Percentiles rank a stretch among this genome's conserved stretches.
phyloP scores from a whole-genome alignment of 2,797 vertebrate species.

The Pelobates cultripes region DNA sequence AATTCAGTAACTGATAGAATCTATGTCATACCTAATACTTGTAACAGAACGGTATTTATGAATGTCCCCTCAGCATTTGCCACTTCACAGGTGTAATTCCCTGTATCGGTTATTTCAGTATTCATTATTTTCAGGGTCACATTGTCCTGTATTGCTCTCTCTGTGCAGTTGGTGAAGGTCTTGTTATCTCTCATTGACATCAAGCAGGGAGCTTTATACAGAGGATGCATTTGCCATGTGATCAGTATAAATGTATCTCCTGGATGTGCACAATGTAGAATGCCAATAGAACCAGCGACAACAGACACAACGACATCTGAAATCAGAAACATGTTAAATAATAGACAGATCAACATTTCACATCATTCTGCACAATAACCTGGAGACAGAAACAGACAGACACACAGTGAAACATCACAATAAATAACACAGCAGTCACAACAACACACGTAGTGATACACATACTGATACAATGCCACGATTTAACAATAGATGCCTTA shows the following conservation, averaged over 20 bases:
- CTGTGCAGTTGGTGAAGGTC: not conserved
- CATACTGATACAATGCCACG: too few species aligned
- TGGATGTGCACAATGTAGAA: not conserved
- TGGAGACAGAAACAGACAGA: too few species aligned
- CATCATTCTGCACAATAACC: too few species aligned
- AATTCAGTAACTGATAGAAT: too few species aligned
- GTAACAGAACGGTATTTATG: not conserved
- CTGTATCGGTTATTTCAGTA: not conserved
- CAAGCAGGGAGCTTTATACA: not conserved
- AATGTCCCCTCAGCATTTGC: not conserved
- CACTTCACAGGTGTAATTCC: not conserved
- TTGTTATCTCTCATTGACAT: not conserved
- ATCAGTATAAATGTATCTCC: not conserved
- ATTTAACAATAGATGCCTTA: too few species aligned
- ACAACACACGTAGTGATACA: too few species aligned
- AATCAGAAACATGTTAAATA: not conserved
- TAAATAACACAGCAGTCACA: too few species aligned
- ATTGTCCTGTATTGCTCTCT: not conserved
- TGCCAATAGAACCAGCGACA: not conserved
- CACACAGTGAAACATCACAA: too few species aligned
- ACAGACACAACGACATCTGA: not conserved
- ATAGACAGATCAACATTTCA: too few species aligned
- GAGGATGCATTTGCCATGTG: not conserved
- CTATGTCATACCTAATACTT: not conserved
- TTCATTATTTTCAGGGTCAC: not conserved